Conservation (phyloP, 2,888 invertebrate species). For the Yponomeuta malinellus region DNA sequence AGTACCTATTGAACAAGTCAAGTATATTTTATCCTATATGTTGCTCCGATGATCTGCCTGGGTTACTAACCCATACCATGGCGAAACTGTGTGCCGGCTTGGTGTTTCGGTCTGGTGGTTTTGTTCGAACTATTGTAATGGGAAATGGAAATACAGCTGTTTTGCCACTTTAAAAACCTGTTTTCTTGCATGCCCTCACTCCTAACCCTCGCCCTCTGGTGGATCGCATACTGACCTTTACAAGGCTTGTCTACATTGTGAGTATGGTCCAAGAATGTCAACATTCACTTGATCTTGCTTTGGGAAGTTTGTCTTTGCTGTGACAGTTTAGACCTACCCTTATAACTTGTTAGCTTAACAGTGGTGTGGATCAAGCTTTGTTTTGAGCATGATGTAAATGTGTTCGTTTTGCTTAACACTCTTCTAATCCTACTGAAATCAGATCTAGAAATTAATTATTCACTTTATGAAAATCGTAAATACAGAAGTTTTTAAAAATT, state of each 20-base stretch:
- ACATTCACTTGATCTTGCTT: neutral
- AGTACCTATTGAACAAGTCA: neutral
- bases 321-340: neutral
- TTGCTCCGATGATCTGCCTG: no score
- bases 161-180: conserved; percentile 56
- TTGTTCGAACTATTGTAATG: conserved; percentile 43
- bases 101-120: conserved; percentile 5
- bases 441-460: neutral
- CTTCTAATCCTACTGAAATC: neutral
- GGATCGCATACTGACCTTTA: neutral
- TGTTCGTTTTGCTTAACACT: neutral
- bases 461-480: no score
- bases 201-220: conserved; percentile 33
- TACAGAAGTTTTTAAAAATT: no score
- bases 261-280: neutral
- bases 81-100: neutral
- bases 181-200: conserved; percentile 69
- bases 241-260: neutral
- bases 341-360: neutral
- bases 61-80: neutral
- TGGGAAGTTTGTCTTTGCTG: neutral
- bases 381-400: neutral
- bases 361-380: neutral
- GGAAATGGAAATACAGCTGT: conserved; percentile 66
- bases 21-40: conserved; percentile 15